phyloP scores from a whole-genome alignment of 2,888 invertebrate species.

The Agrypnus murinus region DNA sequence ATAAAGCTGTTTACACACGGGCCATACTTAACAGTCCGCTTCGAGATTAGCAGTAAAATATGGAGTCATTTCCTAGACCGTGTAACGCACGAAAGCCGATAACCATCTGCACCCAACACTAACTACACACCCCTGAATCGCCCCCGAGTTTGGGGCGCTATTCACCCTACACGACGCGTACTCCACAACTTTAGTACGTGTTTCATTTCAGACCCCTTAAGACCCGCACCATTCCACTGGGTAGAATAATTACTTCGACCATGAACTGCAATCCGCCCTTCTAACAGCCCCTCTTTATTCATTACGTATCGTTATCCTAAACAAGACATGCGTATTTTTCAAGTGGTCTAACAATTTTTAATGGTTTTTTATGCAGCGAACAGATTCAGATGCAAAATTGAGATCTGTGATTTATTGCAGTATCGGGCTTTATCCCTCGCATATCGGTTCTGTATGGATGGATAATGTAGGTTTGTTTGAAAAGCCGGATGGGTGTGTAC shows the following conservation, averaged over 20 bases:
- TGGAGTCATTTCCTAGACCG: constrained; percentile 62
- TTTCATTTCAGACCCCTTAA: constrained; percentile 54
- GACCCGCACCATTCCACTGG: constrained; percentile 57
- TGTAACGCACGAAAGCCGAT: constrained; percentile 61
- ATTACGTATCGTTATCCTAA: constrained; percentile 38
- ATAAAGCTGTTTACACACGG: constrained; percentile 51
- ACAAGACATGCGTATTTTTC: constrained; percentile 39
- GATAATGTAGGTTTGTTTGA: constrained; percentile 49
- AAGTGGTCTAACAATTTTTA: constrained; percentile 30
- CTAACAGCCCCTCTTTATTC: constrained; percentile 11
- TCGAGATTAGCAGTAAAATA: constrained; percentile 64
- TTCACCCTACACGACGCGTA: constrained; percentile 46
- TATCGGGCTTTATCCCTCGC: constrained; percentile 39
- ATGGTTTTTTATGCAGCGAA: constrained; percentile 24
- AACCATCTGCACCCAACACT: constrained; percentile 60
- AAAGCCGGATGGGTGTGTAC: constrained; percentile 64
- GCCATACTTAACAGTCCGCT: constrained; percentile 55
- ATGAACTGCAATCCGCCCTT: constrained; percentile 57
- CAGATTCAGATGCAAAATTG: constrained; percentile 43
- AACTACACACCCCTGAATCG: constrained; percentile 56
- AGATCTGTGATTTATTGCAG: constrained; percentile 39
- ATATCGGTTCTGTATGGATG: constrained; percentile 38
- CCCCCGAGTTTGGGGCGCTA: constrained; percentile 55
- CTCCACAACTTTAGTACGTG: constrained; percentile 49
- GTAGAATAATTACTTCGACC: constrained; percentile 66